Percentiles rank a stretch among this genome's conserved stretches.
Conservation (phyloP, 2,888 invertebrate genomes). For the Deilephila porcellus region DNA sequence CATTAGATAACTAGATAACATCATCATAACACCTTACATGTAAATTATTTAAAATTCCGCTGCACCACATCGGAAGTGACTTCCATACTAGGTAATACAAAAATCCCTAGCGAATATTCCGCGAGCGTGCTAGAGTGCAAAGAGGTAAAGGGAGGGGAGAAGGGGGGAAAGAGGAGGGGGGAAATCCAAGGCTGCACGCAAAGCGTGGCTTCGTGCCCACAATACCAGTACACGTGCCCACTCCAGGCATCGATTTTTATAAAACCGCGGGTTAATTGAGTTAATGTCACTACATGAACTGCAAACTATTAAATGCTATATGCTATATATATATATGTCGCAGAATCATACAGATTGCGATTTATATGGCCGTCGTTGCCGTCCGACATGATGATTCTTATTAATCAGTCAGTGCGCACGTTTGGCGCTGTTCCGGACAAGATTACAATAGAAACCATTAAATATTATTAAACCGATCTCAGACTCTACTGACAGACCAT, state of each 20-base stretch:
- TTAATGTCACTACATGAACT: background rate
- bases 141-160: no score
- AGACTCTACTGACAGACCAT: no score
- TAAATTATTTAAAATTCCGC: background rate
- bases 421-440: no score
- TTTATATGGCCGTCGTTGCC: no score
- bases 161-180: background rate
- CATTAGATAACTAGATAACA: background rate
- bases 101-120: slow-evolving; percentile 4
- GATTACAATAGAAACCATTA: no score
- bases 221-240: background rate
- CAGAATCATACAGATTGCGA: no score
- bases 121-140: background rate
- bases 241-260: background rate
- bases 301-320: background rate
- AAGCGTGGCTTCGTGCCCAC: background rate
- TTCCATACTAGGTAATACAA: background rate
- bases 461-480: no score
- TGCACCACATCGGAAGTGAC: background rate
- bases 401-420: no score
- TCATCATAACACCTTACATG: background rate
- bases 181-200: slow-evolving; percentile 11
- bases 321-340: no score
- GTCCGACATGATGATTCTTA: no score
- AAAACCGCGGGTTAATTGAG: background rate